Evolutionary conservation across 37 sponge, comb jelly and placozoan species (phyloP).

Genomic region (Amphimedon queenslandica): DNA sequence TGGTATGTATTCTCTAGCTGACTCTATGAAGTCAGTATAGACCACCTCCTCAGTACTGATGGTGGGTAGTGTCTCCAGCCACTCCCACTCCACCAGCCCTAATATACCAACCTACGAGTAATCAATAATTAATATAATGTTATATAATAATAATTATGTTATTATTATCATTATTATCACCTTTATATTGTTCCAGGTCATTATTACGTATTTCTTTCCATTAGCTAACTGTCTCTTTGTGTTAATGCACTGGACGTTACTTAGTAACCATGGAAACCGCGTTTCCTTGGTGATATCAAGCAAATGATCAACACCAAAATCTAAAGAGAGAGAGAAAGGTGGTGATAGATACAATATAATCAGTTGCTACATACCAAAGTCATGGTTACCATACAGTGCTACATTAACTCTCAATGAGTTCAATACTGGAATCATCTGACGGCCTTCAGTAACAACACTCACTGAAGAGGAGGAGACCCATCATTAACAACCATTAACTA

Average conservation of each 20-base stretch:
- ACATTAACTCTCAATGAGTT: constrained; percentile 51
- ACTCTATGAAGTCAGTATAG: constrained; percentile 67
- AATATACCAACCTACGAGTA: constrained; percentile 64
- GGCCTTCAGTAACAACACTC: constrained; percentile 65
- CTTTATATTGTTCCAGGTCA: constrained; percentile 53
- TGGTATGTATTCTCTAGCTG: constrained; percentile 34
- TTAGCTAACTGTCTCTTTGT: constrained; percentile 43
- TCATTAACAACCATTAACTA: too few relatives aligned
- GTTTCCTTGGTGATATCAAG: constrained; percentile 31
- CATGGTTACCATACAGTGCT: constrained; percentile 86
- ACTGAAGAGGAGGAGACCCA: constrained; percentile 45
- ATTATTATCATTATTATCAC: too few relatives aligned
- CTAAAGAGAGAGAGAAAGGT: constrained; percentile 9
- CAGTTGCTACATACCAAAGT: constrained; percentile 58
- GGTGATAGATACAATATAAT: not conserved
- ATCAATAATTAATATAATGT: too few relatives aligned
- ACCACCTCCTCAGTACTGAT: constrained; percentile 41
- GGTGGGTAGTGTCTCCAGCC: constrained; percentile 73
- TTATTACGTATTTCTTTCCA: constrained; percentile 20
- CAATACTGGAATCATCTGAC: constrained; percentile 80
- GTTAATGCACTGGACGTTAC: constrained; percentile 50
- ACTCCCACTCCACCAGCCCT: constrained; percentile 77
- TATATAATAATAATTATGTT: too few relatives aligned
- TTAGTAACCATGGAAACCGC: constrained; percentile 80
- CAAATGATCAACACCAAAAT: constrained; percentile 83